Base-by-base conservation (phyloP, 2,888 invertebrate genomes). In the Blastobasis adustella region DNA sequence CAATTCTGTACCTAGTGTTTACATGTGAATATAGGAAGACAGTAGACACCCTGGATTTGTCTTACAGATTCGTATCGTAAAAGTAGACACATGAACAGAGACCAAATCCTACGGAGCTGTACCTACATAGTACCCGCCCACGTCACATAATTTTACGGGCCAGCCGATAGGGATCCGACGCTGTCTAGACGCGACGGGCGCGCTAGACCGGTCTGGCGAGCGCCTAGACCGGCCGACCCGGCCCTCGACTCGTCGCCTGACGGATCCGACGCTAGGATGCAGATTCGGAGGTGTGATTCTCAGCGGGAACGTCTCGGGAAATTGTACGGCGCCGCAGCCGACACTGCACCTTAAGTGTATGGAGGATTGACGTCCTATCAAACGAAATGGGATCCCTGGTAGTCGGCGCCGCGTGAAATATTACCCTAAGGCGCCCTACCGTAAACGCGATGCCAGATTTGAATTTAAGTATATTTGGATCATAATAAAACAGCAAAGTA, bases 181-280 rank as follows among this genome's bases (percentile, higher is more conserved):
- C 70, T 77, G 87, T 88, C 87, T 88, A 88, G 87, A 88, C 87
- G 63, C 83, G 74, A 87, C 81, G 62, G 64, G 63, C 67, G 67
- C 64, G 65, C 78, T 74, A 81, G 78, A 87, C 82, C 72, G 57
- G 82, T 85, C 70, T 62, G 62, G 67, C 79, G 71, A 85, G 80
- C 58, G 60, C 65, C 73, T 66, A 65, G 57, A 60, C 60, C 59
- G 55, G 54, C 50, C 50, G 56, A 54, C 63, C 23, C 3, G 57
- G 55, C 58, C 56, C 61, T 62, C 55, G 70, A 84, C 73, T 64
- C 58, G 73, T 84, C 80, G 56, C 54, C 58, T 76, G 54, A 82
- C 77, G 57, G 64, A 76, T 83, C 80, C 65, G 61, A 65, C 65
- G 61, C 62, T 64, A 67, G 57, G 71, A 65, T 65, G 66, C 62